phyloP scores from a whole-genome alignment of 2,113 vertebrate genomes.

The Crotalus viridis region DNA sequence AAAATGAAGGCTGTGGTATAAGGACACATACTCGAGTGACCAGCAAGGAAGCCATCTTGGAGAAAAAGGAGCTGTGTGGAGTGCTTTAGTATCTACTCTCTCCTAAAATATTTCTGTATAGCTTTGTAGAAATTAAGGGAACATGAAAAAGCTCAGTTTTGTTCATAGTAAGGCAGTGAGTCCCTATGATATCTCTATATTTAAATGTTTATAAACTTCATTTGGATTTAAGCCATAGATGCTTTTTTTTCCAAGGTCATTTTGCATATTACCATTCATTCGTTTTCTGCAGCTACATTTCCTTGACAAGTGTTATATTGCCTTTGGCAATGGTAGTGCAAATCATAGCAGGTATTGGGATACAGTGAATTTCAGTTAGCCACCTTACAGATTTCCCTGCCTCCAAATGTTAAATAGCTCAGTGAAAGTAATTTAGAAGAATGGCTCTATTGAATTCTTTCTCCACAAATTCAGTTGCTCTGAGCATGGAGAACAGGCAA shows the following conservation, averaged over 20 bases:
- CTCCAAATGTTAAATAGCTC: neutral
- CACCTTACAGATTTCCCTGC: constrained; percentile 39
- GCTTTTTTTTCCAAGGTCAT: neutral
- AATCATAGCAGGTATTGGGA: constrained; percentile 37
- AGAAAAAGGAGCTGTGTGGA: neutral
- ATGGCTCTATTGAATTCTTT: constrained; percentile 30
- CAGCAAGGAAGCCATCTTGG: neutral
- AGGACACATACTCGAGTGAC: neutral
- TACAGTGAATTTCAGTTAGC: constrained; percentile 9
- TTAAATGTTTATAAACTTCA: neutral
- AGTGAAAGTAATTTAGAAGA: constrained; percentile 49
- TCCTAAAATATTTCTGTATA: neutral
- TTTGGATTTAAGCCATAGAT: neutral
- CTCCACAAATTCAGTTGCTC: constrained; percentile 36
- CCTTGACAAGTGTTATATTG: constrained; percentile 28
- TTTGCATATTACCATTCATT: constrained; percentile 16
- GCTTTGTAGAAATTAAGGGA: neutral
- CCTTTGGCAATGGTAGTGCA: constrained; percentile 14
- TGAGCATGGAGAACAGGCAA: constrained; percentile 25
- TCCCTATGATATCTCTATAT: neutral
- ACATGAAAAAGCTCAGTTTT: neutral
- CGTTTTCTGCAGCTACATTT: constrained; percentile 11
- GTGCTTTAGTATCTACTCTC: neutral
- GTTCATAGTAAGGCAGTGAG: neutral
- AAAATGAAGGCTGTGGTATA: neutral